phyloP scores from a whole-genome alignment of 2,888 invertebrate genomes.

The Mylabris sibirica region DNA sequence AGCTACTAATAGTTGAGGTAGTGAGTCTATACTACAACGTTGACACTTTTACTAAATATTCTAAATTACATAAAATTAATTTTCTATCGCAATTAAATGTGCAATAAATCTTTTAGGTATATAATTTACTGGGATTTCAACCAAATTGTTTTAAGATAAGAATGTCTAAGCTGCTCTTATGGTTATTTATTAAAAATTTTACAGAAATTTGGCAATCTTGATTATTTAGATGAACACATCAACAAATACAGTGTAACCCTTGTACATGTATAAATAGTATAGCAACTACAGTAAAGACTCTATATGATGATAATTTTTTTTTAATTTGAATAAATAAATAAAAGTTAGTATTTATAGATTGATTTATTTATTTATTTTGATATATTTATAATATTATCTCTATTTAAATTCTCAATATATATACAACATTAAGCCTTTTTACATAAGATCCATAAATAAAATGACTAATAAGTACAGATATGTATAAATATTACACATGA shows the following conservation, averaged over 20 bases:
- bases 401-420: background rate
- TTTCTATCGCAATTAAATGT: too few species aligned
- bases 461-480: constrained; percentile 3
- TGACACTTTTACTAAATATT: too few species aligned
- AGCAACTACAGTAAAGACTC: background rate
- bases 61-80: too few species aligned
- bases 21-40: too few species aligned
- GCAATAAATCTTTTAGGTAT: too few species aligned
- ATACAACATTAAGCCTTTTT: background rate
- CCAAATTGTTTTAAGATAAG: too few species aligned
- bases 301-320: background rate
- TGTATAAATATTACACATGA: background rate
- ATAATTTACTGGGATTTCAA: too few species aligned
- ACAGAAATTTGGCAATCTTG: background rate
- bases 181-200: too few species aligned
- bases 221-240: background rate
- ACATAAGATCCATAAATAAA: background rate
- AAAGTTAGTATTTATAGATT: background rate
- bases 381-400: background rate
- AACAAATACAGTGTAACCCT: background rate
- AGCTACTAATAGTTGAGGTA: too few species aligned
- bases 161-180: too few species aligned
- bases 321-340: too few species aligned
- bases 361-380: background rate
- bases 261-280: background rate